These are phyloP conservation scores for Colistium nudipinnis DNA, from an alignment of 2,113 vertebrate genomes.

Conservation along the genomic window DNA sequence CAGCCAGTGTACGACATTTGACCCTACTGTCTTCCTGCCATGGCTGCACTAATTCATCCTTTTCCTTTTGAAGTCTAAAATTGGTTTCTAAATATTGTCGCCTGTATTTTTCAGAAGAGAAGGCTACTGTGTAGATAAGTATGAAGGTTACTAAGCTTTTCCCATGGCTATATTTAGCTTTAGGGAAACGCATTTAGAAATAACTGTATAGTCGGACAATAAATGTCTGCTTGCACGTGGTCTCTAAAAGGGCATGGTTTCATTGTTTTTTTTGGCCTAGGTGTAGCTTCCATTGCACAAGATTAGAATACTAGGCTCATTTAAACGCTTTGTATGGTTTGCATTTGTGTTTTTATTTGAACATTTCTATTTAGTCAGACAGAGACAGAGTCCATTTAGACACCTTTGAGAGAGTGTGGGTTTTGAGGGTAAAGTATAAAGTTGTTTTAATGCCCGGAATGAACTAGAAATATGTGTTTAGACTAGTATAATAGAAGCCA, in stretches of 20 bases:
- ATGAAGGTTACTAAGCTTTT: constrained; percentile 19
- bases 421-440: constrained; percentile 25
- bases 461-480: constrained; percentile 42
- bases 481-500: constrained; percentile 38
- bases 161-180: constrained; percentile 43
- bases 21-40: constrained; percentile 12
- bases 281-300: constrained; percentile 34
- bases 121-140: neutral
- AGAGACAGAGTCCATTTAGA: constrained; percentile 41
- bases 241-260: constrained; percentile 37
- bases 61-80: constrained; percentile 17
- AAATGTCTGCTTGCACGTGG: constrained; percentile 35
- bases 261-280: constrained; percentile 49
- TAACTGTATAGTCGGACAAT: constrained; percentile 30
- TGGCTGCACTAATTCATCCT: constrained; percentile 20
- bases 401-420: constrained; percentile 10
- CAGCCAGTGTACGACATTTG: constrained; percentile 7
- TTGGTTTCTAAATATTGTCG: neutral
- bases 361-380: constrained; percentile 6
- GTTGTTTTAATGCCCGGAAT: constrained; percentile 15
- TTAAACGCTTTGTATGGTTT: constrained; percentile 56
- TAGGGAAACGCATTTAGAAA: constrained; percentile 35
- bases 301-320: constrained; percentile 30
- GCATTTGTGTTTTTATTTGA: constrained; percentile 34
- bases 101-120: constrained; percentile 3